Percentiles rank a stretch among this genome's conserved stretches.
Evolutionary conservation across 2,797 vertebrate species (phyloP).

Genomic region (Aotus griseimembra): DNA sequence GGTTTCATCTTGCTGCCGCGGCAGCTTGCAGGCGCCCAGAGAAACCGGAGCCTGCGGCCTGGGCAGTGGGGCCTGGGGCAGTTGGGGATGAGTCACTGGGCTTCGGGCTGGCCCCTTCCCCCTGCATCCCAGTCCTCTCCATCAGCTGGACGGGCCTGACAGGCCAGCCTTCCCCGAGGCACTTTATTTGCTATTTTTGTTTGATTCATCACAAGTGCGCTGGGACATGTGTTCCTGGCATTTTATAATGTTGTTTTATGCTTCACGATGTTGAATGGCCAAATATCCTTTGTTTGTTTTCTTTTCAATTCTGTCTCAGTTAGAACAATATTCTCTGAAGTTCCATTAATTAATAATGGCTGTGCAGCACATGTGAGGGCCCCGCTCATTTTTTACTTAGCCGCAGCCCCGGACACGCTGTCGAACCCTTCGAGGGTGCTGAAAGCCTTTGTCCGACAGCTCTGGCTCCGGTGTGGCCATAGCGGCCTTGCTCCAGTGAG

Average conservation of each 20-base stretch:
- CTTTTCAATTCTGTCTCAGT: conserved; percentile 70
- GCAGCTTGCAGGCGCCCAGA: background rate
- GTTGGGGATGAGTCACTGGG: background rate
- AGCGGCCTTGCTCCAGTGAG: background rate
- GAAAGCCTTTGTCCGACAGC: conserved; percentile 69
- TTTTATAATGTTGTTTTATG: conserved; percentile 74
- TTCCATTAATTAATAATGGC: conserved; percentile 77
- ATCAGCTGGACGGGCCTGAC: conserved; percentile 21
- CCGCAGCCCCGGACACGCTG: conserved; percentile 43
- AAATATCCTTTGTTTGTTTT: conserved; percentile 77
- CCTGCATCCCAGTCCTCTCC: background rate
- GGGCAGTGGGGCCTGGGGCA: background rate
- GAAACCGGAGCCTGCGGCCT: background rate
- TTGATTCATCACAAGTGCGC: conserved; percentile 70
- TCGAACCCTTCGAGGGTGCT: conserved; percentile 56
- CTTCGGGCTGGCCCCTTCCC: background rate
- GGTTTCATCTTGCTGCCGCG: background rate
- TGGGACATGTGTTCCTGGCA: conserved; percentile 66
- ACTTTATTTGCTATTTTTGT: conserved; percentile 72
- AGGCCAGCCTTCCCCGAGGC: conserved; percentile 3
- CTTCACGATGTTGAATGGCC: conserved; percentile 75
- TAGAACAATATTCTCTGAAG: conserved; percentile 74
- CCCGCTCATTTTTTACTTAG: conserved; percentile 66
- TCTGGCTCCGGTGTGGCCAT: conserved; percentile 7
- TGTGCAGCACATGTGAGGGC: conserved; percentile 73